Conservation (phyloP, 2,113 vertebrate species). For the Zeus faber region DNA sequence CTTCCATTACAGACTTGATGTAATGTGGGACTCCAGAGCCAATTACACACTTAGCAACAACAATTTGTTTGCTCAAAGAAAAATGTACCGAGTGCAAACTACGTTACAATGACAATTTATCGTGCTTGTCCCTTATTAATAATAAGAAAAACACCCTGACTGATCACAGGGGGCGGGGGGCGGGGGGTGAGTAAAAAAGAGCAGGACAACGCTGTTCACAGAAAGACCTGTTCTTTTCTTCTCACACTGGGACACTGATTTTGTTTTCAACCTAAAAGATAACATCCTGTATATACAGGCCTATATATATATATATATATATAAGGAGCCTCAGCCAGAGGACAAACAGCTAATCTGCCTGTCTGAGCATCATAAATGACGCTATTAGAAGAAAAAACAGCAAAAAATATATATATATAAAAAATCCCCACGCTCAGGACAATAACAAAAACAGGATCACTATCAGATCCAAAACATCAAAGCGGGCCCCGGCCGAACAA, state of each 20-base stretch:
- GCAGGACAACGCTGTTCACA: no score
- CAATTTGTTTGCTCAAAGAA: no score
- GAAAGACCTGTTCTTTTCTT: neutral
- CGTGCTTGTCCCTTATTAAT: neutral
- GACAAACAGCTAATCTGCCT: conserved; percentile 3
- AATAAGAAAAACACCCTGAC: neutral
- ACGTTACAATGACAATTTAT: neutral
- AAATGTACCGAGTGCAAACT: neutral
- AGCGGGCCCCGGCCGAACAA: conserved; percentile 40
- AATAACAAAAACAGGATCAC: conserved; percentile 29
- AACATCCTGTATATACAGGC: no score
- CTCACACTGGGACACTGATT: neutral
- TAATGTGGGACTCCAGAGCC: conserved; percentile 10
- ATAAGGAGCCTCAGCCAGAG: neutral
- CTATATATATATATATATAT: no score
- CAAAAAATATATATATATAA: neutral
- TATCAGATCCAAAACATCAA: conserved; percentile 38
- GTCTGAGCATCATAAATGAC: conserved; percentile 9
- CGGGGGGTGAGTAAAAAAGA: no score
- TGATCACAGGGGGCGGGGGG: no score
- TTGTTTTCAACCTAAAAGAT: neutral
- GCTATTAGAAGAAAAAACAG: neutral
- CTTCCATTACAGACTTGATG: conserved; percentile 22
- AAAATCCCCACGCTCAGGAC: neutral
- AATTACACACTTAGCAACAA: conserved; percentile 13